Evolutionary conservation across 2,888 invertebrate species (phyloP), one percentile per base, ranked within the genome.

Genomic region (Frankliniella fusca): DNA sequence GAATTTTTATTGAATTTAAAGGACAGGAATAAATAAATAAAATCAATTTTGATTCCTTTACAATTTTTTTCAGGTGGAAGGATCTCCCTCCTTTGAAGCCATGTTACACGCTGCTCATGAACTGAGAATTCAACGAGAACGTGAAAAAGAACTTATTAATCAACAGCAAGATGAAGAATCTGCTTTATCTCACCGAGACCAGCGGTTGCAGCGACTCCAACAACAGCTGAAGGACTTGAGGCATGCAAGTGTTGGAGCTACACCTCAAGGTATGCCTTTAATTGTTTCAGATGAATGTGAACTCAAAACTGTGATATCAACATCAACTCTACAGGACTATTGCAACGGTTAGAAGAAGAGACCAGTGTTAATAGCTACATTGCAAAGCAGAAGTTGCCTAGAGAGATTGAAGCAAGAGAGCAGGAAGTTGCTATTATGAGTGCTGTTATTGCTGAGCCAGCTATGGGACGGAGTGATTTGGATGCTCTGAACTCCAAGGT

Each of bases 311-410:
- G 27, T 79, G 28, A 81, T 23, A 20, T n/a, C 5, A 48, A 2
- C 23, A n/a, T 54, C 28, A 7, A 79, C 81, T 15, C 12, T 54
- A 5, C 84, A 89, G 90, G 92, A 80, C 89, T 95, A 82, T 89
- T 95, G 80, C 92, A 93, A 87, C 91, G 93, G 85, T 88, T 95
- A 84, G 92, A 93, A 86, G 94, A 95, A 87, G 95, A 95, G 88
- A 91, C 93, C 76, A 92, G 93, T 88, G 91, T 94, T 70, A 93
- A 94, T 86, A 90, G 90, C 83, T 95, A 94, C 87, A 90, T 96
- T 83, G 92, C 93, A 0, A 93, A 93, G 84, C 95, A 95, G 86
- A 94, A 95, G 86, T 87, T 96, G 82, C 95, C 95, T 0, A 92
- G 93, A 85, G 96, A 97, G 87, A 89, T 93, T 80, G 88, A 89